These are phyloP conservation scores for Plestiodon gilberti DNA, from an alignment of 2,113 vertebrate species.

Conservation along the genomic window DNA sequence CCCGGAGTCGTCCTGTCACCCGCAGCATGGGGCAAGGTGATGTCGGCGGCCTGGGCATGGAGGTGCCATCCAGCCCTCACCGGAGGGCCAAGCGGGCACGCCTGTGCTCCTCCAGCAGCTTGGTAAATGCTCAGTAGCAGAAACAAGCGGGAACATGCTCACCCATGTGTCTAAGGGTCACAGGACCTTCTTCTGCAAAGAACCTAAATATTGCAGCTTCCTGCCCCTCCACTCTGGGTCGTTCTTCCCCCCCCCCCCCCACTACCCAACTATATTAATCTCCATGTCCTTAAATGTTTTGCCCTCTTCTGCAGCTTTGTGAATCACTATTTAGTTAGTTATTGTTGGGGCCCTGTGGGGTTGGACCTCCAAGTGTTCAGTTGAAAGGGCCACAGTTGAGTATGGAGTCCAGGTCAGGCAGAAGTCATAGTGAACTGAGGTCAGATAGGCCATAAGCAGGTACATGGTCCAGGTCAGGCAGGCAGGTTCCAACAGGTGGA, in stretches of 20 bases:
- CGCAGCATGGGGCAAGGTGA: conserved; percentile 89
- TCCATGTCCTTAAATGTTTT: background rate
- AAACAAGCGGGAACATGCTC: accelerated
- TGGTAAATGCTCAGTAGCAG: conserved; percentile 73
- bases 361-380: no score
- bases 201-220: background rate
- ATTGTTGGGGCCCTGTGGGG: no score
- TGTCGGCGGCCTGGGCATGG: conserved; percentile 20
- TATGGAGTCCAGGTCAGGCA: no score
- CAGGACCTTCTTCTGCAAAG: no score
- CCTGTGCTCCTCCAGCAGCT: conserved; percentile 84
- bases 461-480: no score
- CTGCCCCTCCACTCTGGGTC: background rate
- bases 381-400: no score
- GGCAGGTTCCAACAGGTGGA: no score
- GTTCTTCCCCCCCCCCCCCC: background rate
- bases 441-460: no score
- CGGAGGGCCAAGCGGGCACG: conserved; percentile 85
- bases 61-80: conserved; percentile 80
- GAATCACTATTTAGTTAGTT: no score
- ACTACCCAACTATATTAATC: background rate
- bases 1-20: conserved; percentile 83
- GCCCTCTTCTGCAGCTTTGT: background rate
- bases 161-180: no score
- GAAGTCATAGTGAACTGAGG: no score